Conservation (phyloP, 53 echinoderm and acorn worm species). For the Crossaster papposus region DNA sequence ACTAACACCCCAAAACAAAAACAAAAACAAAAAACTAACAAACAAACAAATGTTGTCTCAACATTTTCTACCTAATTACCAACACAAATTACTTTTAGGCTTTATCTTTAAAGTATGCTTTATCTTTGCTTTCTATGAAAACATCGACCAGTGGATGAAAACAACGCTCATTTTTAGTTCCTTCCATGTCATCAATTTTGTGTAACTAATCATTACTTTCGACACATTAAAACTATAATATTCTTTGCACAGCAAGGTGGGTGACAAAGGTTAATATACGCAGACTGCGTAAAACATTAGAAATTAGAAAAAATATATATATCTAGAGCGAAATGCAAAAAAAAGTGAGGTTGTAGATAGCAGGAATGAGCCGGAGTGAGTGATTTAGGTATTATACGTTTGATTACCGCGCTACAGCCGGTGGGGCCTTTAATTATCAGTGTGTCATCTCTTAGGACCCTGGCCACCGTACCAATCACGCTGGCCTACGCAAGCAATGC, state of each 20-base stretch:
- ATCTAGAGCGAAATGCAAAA: conserved; percentile 3
- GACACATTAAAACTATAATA: conserved; percentile 15
- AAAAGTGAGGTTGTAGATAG: background rate
- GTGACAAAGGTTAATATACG: conserved; percentile 21
- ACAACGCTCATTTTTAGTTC: background rate
- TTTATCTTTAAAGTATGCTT: no score
- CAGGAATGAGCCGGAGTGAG: conserved; percentile 11
- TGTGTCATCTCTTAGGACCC: conserved; percentile 20
- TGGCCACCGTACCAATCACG: background rate
- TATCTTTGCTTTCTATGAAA: background rate
- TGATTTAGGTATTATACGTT: conserved; percentile 48
- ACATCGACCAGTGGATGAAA: background rate
- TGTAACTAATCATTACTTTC: background rate
- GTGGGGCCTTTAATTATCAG: conserved; percentile 24
- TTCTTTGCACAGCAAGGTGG: conserved; percentile 8
- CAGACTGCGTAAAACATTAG: background rate
- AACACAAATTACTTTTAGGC: no score
- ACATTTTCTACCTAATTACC: no score
- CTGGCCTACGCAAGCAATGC: background rate
- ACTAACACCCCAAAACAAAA: no score
- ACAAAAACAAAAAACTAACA: no score
- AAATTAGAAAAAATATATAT: no score
- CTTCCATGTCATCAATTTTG: background rate
- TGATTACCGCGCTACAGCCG: conserved; percentile 38
- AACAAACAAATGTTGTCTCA: no score